Evolutionary conservation across 2,113 vertebrate genomes (phyloP), one percentile per base, ranked within the genome.

Genomic region (Pimephales promelas): DNA sequence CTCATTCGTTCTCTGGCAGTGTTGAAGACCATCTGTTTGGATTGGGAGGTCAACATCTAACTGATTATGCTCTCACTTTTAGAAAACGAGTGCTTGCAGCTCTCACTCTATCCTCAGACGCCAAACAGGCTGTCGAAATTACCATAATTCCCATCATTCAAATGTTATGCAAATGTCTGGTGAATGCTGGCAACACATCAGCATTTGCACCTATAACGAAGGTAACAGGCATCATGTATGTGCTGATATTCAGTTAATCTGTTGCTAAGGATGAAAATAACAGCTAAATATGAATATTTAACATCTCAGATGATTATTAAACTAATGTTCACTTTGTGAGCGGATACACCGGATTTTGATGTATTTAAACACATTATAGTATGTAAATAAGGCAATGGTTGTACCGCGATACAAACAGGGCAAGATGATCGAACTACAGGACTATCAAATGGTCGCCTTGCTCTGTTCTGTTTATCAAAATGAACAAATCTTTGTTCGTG

Each of bases 141-240:
- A 87, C 49, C 85, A 86, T 88, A 89, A 88, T 81, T 84, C 61
- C 80, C 79, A 87, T 84, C 87, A 87, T 86, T 89, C 82, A 88
- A 85, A 86, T 82, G 73, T 80, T 85, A 87, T 88, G 87, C 83
- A 87, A 86, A 90, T 83, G 59, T 49, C 57, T 77, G 36, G 76
- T 61, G 47, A 83, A 87, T 79, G n/a, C 43, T 75, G 83, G 74
- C 79, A 82, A 49, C 80, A 56, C 31, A 76, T 86, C 83, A 83
- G 61, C 28, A 64, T 83, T 36, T 59, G 26, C 54, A 73, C 31
- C 71, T 74, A 76, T 5, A 75, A 61, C 52, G 13, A 16, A 47
- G 49, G 76, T 83, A 83, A 34, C 81, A 81, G 64, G 82, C 82
- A 13, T 45, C 78, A 43, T 26, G 71, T 82, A 59, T 70, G 84